Percentiles rank a stretch among this genome's conserved stretches.
phyloP scores from a whole-genome alignment of 92 coral and sea anemone genomes.

The Epizoanthus rinbou region DNA sequence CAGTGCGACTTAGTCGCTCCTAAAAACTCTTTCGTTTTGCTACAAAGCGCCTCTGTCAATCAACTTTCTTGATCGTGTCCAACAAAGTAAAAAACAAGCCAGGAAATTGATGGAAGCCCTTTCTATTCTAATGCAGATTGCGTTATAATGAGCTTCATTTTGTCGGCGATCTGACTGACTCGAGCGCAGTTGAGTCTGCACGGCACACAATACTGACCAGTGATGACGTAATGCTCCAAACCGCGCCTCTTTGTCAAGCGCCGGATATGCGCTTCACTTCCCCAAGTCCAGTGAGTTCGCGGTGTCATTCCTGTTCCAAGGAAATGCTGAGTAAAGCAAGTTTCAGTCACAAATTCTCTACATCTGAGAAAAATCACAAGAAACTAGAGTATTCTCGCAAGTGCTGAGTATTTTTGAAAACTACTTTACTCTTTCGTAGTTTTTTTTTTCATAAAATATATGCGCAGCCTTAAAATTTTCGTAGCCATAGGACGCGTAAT shows the following conservation, averaged over 20 bases:
- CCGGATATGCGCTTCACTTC: constrained; percentile 11
- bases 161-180: background rate
- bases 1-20: background rate
- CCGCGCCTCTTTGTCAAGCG: constrained; percentile 7
- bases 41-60: background rate
- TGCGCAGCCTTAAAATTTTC: background rate
- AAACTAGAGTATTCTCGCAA: background rate
- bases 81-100: constrained; percentile 3
- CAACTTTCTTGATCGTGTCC: background rate
- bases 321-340: background rate
- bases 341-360: background rate
- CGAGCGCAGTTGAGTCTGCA: background rate
- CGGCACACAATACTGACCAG: background rate
- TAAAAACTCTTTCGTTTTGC: background rate
- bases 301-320: no score
- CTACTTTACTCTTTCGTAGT: no score
- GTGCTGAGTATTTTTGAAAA: no score
- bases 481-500: background rate
- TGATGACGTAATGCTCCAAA: constrained; percentile 35
- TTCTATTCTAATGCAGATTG: constrained; percentile 36
- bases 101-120: constrained; percentile 25
- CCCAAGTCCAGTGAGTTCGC: background rate
- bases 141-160: background rate
- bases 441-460: no score
- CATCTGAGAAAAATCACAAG: background rate